Evolutionary conservation across 2,888 invertebrate genomes (phyloP).

Genomic region (Rugalucina vietnamica): DNA sequence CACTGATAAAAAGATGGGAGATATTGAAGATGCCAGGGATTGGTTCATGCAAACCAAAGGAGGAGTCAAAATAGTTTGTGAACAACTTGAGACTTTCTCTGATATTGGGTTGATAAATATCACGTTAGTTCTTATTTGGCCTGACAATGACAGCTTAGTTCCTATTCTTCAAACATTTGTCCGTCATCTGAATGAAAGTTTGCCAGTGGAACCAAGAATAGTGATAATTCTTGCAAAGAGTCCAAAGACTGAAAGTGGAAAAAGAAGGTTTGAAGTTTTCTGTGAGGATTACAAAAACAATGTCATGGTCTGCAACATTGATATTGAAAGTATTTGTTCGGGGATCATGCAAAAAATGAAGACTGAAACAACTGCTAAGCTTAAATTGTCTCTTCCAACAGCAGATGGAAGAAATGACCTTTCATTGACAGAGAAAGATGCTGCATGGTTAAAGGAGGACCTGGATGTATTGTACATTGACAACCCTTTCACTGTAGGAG

Average conservation of each 20-base stretch:
- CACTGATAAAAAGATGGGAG: conserved; percentile 15
- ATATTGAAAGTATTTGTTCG: background rate
- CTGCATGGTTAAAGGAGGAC: conserved; percentile 58
- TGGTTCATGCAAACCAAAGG: conserved; percentile 35
- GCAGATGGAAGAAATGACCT: background rate
- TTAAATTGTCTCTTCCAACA: conserved; percentile 21
- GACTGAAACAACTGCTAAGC: background rate
- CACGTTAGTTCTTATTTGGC: conserved; percentile 57
- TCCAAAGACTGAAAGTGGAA: background rate
- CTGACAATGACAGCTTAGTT: conserved; percentile 1
- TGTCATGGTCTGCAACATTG: background rate
- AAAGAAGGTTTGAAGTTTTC: background rate
- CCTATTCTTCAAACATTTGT: background rate
- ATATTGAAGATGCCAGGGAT: conserved; percentile 14
- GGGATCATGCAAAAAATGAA: background rate
- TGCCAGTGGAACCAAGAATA: background rate
- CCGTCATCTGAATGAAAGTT: background rate
- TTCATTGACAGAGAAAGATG: conserved; percentile 38
- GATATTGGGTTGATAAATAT: conserved; percentile 53
- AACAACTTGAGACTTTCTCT: conserved; percentile 41
- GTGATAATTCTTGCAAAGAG: background rate
- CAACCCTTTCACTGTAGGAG: conserved; percentile 31
- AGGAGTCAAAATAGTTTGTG: conserved; percentile 26
- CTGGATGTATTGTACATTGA: conserved; percentile 60
- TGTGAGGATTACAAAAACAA: background rate